phyloP scores from a whole-genome alignment of 2,888 invertebrate species.

The Sminthurides aquaticus region DNA sequence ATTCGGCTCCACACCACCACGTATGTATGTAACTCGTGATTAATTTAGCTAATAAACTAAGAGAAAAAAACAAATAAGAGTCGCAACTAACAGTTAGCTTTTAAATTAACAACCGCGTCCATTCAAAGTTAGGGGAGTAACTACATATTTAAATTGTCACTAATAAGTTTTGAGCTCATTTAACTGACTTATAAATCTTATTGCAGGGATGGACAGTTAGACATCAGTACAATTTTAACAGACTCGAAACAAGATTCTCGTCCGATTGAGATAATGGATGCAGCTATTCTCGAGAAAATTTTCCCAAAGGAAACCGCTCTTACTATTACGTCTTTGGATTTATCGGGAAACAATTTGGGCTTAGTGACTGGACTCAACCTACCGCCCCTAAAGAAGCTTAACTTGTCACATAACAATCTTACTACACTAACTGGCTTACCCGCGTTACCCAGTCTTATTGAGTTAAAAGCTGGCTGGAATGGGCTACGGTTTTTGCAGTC shows the following conservation, averaged over 20 bases:
- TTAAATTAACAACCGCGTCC: no score
- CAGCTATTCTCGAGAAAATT: conserved; percentile 19
- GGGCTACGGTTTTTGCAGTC: conserved; percentile 37
- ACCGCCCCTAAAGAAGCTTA: conserved; percentile 34
- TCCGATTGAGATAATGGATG: background rate
- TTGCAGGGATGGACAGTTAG: background rate
- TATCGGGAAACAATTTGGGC: conserved; percentile 37
- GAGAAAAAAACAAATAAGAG: no score
- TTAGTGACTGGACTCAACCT: conserved; percentile 34
- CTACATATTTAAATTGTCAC: no score
- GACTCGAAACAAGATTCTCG: background rate
- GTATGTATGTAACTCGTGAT: conserved; percentile 7
- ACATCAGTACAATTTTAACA: background rate
- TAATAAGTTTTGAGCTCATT: no score
- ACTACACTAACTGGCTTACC: conserved; percentile 38
- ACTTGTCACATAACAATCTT: conserved; percentile 40
- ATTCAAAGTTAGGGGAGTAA: no score
- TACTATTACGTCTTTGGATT: conserved; percentile 34
- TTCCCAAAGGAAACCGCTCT: conserved; percentile 30
- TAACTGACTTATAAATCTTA: no score
- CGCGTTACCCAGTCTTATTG: conserved; percentile 34
- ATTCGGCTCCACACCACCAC: conserved; percentile 18
- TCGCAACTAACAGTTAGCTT: no score
- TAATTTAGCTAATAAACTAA: no score
- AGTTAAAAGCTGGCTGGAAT: conserved; percentile 41